Evolutionary conservation across 2,888 invertebrate genomes (phyloP), one percentile per base, ranked within the genome.

Genomic region (Aspidapion aeneum): DNA sequence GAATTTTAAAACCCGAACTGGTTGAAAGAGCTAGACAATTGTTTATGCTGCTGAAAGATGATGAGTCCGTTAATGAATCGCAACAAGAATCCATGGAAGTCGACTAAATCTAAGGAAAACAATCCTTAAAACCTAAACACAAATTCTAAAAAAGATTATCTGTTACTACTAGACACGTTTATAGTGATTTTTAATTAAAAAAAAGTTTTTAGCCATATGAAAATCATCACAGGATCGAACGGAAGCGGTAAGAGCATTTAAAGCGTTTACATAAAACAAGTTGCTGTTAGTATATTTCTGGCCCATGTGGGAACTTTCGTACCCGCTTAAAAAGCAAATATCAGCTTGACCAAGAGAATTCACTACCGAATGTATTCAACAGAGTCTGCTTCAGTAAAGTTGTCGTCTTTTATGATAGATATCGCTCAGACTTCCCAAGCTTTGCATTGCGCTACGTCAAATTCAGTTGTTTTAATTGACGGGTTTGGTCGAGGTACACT

Each of bases 201-300:
- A 3, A 77, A 77, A 0, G 75, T 80, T 0, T 79, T 81, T 3
- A 85, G 85, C 17, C 79, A 82, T 12, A 84, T 96, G 20, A 91
- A 91, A 76, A 85, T 97, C 57, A 80, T 96, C 3, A 94, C 93
- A 0, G 96, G 68, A 0, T 93, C 96, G 0, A 97, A 96, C 79
- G 89, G 93, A 1, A 91, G 93, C 74, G 97, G 97, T 1, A 98
- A 97, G 80, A 96, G 93, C 65, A n/a, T n/a, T n/a, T n/a, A n/a
- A n/a, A n/a, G n/a, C n/a, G 87, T 96, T 21, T 97, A 93, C 78
- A 82, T 97, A 74, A 96, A 95, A 79, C 94, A 95, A 82, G 81
- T 83, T 2, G 90, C 90, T 17, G 76, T 95, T 60, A 87, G 94
- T 69, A 87, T 90, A 1, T 95, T 89, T 78, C 82, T 97, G 82